Evolutionary conservation across 2,113 vertebrate genomes (phyloP).

Genomic region (Megaptera novaeangliae): DNA sequence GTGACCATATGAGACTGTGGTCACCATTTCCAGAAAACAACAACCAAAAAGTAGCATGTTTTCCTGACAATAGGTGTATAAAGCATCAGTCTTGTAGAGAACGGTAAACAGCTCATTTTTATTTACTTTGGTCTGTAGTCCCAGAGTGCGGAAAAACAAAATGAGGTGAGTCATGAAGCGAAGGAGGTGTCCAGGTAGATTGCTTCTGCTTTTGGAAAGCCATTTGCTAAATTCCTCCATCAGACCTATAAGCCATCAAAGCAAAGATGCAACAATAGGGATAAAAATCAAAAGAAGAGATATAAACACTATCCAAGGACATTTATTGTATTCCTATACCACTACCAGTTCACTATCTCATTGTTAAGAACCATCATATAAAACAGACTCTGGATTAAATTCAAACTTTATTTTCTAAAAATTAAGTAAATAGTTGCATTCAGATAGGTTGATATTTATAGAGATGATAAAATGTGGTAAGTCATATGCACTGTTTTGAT

Average conservation of each 20-base stretch:
- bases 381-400: neutral
- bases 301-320: neutral
- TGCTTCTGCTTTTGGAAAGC: slow-evolving; percentile 84
- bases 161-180: slow-evolving; percentile 95
- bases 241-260: slow-evolving; percentile 83
- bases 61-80: neutral
- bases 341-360: neutral
- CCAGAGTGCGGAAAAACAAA: slow-evolving; percentile 92
- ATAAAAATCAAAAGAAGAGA: neutral
- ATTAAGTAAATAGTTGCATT: neutral
- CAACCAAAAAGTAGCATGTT: neutral
- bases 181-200: slow-evolving; percentile 91
- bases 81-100: neutral
- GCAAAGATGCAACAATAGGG: neutral
- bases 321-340: neutral
- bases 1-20: neutral
- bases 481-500: neutral
- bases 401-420: neutral
- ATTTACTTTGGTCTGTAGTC: slow-evolving; percentile 92
- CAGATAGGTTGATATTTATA: neutral
- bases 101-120: neutral
- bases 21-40: neutral
- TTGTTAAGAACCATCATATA: neutral
- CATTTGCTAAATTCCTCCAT: slow-evolving; percentile 94
- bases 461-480: neutral